Conservation (phyloP, 2,113 vertebrate genomes). For the Anhinga anhinga region DNA sequence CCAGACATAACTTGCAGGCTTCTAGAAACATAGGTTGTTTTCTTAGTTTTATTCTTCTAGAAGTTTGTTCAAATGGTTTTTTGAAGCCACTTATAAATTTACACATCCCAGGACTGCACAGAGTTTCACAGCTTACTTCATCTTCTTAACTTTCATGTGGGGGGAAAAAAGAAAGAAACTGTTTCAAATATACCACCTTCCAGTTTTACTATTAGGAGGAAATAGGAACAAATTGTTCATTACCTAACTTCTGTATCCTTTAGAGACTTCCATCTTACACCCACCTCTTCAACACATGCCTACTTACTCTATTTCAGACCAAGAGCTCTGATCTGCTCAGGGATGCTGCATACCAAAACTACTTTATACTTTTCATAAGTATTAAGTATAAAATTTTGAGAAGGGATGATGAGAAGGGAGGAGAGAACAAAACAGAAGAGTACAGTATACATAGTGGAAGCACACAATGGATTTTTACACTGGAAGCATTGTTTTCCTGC, state of each 20-base stretch:
- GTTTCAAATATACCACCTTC: neutral
- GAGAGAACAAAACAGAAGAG: neutral
- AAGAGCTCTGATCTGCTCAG: neutral
- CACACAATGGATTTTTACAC: neutral
- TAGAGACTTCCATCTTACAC: neutral
- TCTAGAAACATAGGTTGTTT: neutral
- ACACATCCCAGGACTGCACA: neutral
- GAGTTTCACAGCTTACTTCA: neutral
- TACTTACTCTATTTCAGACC: neutral
- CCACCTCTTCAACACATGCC: neutral
- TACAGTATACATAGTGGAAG: neutral
- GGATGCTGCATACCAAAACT: neutral
- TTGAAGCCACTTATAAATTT: neutral
- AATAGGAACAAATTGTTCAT: neutral
- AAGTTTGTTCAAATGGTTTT: neutral
- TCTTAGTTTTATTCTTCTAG: neutral
- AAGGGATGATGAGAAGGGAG: accelerated
- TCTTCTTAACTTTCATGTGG: neutral
- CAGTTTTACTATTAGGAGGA: neutral
- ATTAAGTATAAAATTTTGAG: neutral
- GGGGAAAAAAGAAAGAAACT: neutral
- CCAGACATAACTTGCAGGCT: neutral
- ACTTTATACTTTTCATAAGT: neutral
- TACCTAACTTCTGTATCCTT: neutral
- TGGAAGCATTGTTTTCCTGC: neutral